Base-by-base conservation (phyloP, 2,888 invertebrate species). In the Fragum whitleyi region DNA sequence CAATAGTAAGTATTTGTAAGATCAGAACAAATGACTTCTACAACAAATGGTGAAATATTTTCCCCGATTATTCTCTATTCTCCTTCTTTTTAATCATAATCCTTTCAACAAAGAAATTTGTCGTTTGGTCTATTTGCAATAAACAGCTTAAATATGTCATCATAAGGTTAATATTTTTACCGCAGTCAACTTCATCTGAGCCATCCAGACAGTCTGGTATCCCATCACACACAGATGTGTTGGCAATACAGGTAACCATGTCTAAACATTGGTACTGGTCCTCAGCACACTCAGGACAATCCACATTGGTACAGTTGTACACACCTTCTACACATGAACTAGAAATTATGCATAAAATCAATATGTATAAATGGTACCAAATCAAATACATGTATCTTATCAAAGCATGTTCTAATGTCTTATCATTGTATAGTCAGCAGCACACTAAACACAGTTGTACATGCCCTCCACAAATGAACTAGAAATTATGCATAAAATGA, bases 371-470 rank as follows among this genome's bases (percentile, higher is more conserved):
- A 55, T 55, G 55, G n/a, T n/a, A n/a, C n/a, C n/a, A n/a, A n/a
- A n/a, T n/a, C n/a, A n/a, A n/a, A n/a, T 19, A 29, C n/a, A 14
- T 11, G 14, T 19, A n/a, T n/a, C n/a, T n/a, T n/a, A n/a, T n/a
- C n/a, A n/a, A n/a, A n/a, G n/a, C n/a, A n/a, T n/a, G n/a, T n/a
- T n/a, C n/a, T n/a, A n/a, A 77, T 53, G 65, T n/a, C n/a, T n/a
- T n/a, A n/a, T n/a, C n/a, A n/a, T n/a, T n/a, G n/a, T n/a, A n/a
- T n/a, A n/a, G n/a, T n/a, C n/a, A n/a, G n/a, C n/a, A n/a, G n/a
- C n/a, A n/a, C n/a, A n/a, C n/a, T n/a, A 84, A 0, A 53, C 67
- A 77, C 92, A 92, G 29, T 83, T 73, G 61, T 91, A 88, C 68
- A 79, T 81, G 9, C 91, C 91, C 55, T 88, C 81, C 2, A 78